phyloP scores from a whole-genome alignment of 2,888 invertebrate species.

The Metacarcinus magister region DNA sequence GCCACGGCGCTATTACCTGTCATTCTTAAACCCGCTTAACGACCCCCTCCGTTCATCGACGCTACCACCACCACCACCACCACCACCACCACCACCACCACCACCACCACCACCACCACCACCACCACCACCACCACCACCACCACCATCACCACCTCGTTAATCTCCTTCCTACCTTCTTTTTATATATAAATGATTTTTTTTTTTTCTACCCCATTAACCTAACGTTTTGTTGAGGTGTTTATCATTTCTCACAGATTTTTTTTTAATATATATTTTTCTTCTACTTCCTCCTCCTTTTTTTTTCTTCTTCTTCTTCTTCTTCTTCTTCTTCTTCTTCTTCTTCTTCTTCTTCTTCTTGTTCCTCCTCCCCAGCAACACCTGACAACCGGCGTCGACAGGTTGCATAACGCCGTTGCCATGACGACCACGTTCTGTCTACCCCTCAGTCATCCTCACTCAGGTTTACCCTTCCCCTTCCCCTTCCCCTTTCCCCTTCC shows the following conservation, averaged over 20 bases:
- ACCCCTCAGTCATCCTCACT: background rate
- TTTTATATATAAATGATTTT: background rate
- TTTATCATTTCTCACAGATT: background rate
- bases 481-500: background rate
- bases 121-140: background rate
- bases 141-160: background rate
- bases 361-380: background rate
- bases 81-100: background rate
- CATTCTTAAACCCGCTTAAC: background rate
- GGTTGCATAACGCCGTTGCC: slow-evolving; percentile 45
- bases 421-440: background rate
- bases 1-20: slow-evolving; percentile 5
- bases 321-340: background rate
- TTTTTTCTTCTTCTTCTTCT: background rate
- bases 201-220: background rate
- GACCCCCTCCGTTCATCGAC: background rate
- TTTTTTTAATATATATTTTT: background rate
- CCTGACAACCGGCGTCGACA: slow-evolving; percentile 18
- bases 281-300: background rate
- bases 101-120: slow-evolving; percentile 18
- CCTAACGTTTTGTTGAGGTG: background rate
- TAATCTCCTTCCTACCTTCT: background rate
- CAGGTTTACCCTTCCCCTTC: background rate
- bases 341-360: background rate
- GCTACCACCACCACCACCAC: background rate